Percentiles rank a stretch among this genome's conserved stretches.
phyloP scores from a whole-genome alignment of 2,888 invertebrate genomes.

The Agrotis exclamationis region DNA sequence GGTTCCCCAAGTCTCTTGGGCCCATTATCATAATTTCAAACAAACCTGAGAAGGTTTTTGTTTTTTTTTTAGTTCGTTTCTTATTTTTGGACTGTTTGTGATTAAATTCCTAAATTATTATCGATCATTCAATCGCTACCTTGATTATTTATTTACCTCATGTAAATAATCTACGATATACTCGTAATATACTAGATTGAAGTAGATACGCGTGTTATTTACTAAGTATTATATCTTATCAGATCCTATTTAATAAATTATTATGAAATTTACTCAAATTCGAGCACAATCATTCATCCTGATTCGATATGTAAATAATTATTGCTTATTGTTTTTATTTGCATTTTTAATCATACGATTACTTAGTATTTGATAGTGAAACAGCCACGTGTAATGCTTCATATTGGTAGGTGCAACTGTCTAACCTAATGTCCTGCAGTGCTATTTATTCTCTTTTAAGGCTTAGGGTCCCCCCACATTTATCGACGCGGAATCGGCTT shows the following conservation, averaged over 20 bases:
- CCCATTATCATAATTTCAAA: too few species aligned
- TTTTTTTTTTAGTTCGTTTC: too few species aligned
- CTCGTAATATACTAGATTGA: not conserved
- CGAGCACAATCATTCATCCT: not conserved
- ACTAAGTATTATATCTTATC: slow-evolving; percentile 12
- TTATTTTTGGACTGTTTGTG: not conserved
- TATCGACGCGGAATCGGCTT: too few species aligned
- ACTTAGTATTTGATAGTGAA: too few species aligned
- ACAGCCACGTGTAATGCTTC: too few species aligned
- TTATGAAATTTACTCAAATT: slow-evolving; percentile 8
- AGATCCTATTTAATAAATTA: not conserved
- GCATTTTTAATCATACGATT: not conserved
- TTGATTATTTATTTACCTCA: not conserved
- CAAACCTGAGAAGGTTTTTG: too few species aligned
- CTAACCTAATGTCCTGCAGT: too few species aligned
- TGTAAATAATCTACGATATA: not conserved
- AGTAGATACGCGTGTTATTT: not conserved
- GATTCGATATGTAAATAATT: not conserved
- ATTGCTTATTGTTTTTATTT: slow-evolving; percentile 4
- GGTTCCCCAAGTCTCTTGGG: too few species aligned
- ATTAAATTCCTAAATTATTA: slow-evolving; percentile 7
- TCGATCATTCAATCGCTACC: slow-evolving; percentile 9
- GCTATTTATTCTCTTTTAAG: too few species aligned
- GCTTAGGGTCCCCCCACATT: too few species aligned
- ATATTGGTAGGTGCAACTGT: too few species aligned